These are phyloP conservation scores for Delichon dasypus DNA, from an alignment of 2,797 vertebrate species.

Conservation along the genomic window DNA sequence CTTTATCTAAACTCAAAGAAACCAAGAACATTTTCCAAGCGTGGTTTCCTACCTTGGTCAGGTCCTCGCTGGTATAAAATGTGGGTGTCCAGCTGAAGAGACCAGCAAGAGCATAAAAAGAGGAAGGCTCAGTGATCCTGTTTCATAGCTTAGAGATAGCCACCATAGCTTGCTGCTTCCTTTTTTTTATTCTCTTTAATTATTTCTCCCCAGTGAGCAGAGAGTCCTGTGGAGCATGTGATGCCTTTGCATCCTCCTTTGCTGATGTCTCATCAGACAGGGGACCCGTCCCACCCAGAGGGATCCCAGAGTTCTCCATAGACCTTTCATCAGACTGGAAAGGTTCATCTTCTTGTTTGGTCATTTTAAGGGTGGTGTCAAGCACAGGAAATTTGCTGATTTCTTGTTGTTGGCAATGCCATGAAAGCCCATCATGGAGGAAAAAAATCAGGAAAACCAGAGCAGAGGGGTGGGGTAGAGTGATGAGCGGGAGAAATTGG, in stretches of 20 bases:
- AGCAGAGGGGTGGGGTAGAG: not conserved
- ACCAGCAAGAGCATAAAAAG: not conserved
- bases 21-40: not conserved
- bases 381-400: not conserved
- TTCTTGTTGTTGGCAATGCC: not conserved
- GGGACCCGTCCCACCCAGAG: not conserved
- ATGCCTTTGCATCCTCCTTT: accelerated
- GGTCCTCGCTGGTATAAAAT: not conserved
- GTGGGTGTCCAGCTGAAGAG: not conserved
- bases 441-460: not conserved
- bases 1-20: not conserved
- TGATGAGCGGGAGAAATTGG: not conserved
- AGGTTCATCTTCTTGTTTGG: not conserved
- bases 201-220: not conserved
- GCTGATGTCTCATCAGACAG: not conserved
- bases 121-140: not conserved
- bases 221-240: not conserved
- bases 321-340: not conserved
- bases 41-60: not conserved
- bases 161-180: not conserved
- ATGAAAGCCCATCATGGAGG: not conserved
- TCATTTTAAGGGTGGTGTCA: not conserved
- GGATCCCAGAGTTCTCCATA: not conserved
- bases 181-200: not conserved
- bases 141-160: not conserved